Conservation (phyloP, 2,113 vertebrate species). For the Takifugu flavidus region DNA sequence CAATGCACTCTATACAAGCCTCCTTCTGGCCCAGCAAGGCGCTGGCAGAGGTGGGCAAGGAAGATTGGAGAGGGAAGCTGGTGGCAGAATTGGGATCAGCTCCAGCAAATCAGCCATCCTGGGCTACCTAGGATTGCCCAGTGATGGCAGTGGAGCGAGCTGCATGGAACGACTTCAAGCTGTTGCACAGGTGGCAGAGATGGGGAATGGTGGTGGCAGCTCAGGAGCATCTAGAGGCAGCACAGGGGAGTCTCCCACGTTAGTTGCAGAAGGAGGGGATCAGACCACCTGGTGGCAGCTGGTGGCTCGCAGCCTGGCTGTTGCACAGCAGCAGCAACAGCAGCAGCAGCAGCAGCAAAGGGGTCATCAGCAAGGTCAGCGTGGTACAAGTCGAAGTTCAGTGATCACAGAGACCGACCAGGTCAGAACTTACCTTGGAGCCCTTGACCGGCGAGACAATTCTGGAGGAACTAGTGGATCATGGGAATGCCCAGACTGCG, state of each 20-base stretch:
- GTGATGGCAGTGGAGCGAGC: conserved; percentile 78
- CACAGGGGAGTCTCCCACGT: conserved; percentile 29
- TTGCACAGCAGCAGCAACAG: conserved; percentile 55
- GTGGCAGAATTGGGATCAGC: conserved; percentile 45
- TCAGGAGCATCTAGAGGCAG: conserved; percentile 35
- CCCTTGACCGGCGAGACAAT: conserved; percentile 63
- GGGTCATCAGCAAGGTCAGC: conserved; percentile 66
- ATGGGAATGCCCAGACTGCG: conserved; percentile 80
- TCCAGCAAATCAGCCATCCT: conserved; percentile 78
- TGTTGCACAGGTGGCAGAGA: conserved; percentile 79
- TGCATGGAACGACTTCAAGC: conserved; percentile 85
- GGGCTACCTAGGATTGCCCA: conserved; percentile 80
- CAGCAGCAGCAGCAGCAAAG: conserved; percentile 68
- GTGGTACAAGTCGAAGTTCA: conserved; percentile 50
- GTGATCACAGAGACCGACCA: conserved; percentile 68
- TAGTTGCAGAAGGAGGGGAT: conserved; percentile 55
- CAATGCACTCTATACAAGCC: conserved; percentile 83
- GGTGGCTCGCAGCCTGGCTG: conserved; percentile 75
- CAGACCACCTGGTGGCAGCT: conserved; percentile 78
- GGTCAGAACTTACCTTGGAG: conserved; percentile 70
- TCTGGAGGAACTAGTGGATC: conserved; percentile 50
- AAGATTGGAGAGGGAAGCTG: conserved; percentile 46
- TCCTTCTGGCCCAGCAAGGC: conserved; percentile 77
- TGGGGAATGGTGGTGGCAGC: conserved; percentile 65
- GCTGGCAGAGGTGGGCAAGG: conserved; percentile 53